These are phyloP conservation scores for Novumbra hubbsi DNA, from an alignment of 2,797 vertebrate genomes.

Conservation along the genomic window DNA sequence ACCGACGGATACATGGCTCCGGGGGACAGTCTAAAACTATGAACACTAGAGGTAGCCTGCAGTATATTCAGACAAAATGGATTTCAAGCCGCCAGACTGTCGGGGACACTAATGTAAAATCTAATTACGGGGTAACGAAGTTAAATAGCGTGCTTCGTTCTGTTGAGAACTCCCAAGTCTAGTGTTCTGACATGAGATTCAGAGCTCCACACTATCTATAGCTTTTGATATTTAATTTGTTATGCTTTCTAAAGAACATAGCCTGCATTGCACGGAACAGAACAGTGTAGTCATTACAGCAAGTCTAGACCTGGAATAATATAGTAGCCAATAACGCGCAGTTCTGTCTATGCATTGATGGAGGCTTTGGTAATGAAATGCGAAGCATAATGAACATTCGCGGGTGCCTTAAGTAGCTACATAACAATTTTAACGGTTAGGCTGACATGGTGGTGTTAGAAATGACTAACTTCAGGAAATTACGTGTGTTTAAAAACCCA, in stretches of 20 bases:
- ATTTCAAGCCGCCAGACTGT: slow-evolving; percentile 15
- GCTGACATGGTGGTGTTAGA: too few relatives aligned
- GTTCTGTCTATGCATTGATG: too few relatives aligned
- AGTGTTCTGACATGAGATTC: neutral
- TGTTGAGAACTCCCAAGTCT: slow-evolving; percentile 5
- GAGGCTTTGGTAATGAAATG: too few relatives aligned
- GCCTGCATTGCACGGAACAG: too few relatives aligned
- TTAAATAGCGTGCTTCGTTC: slow-evolving; percentile 9
- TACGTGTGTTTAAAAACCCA: too few relatives aligned
- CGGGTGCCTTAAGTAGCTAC: too few relatives aligned
- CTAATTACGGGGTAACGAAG: slow-evolving; percentile 20
- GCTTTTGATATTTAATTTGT: neutral
- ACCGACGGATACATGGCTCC: neutral
- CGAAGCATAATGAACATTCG: too few relatives aligned
- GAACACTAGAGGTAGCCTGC: neutral
- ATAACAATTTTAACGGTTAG: too few relatives aligned
- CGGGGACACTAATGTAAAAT: slow-evolving; percentile 20
- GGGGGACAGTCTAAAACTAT: neutral
- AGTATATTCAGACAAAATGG: neutral
- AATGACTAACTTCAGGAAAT: too few relatives aligned
- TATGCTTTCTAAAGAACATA: neutral
- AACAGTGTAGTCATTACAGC: neutral
- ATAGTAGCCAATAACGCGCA: neutral
- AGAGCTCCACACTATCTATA: neutral
- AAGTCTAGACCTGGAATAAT: neutral